A percentile compares a stretch with the other conserved stretches of the same genome.
Evolutionary conservation across 2,888 invertebrate genomes (phyloP).

Genomic region (Ormyrus pomaceus): DNA sequence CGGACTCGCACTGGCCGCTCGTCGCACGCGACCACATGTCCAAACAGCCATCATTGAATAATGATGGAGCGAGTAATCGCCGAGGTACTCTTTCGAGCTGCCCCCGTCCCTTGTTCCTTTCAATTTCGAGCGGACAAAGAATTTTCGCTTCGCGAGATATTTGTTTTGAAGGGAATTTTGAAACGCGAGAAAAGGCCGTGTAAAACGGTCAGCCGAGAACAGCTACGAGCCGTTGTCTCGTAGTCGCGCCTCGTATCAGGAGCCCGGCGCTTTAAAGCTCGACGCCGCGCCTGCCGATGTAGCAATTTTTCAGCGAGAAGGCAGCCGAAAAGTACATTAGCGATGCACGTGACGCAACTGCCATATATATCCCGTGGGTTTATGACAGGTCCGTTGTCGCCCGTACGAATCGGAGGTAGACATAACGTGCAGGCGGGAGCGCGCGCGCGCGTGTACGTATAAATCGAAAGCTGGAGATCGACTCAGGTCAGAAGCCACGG

Average conservation of each 20-base stretch:
- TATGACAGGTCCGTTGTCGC: slow-evolving; percentile 58
- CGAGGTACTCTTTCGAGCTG: not conserved
- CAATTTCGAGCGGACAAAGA: not conserved
- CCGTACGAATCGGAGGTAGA: not conserved
- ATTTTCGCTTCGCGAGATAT: not conserved
- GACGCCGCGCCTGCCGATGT: slow-evolving; percentile 8
- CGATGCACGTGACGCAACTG: slow-evolving; percentile 67
- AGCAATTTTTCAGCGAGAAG: slow-evolving; percentile 41
- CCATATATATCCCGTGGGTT: slow-evolving; percentile 50
- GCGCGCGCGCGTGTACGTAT: slow-evolving; percentile 29
- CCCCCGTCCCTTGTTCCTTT: not conserved
- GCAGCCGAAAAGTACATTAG: slow-evolving; percentile 63
- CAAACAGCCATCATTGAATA: slow-evolving; percentile 63
- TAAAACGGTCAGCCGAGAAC: slow-evolving; percentile 8
- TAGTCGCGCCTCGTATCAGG: not conserved
- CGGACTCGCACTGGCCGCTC: slow-evolving; percentile 60
- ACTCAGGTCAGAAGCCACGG: slow-evolving; percentile 62
- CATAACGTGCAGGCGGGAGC: too few relatives aligned
- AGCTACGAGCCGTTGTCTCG: not conserved
- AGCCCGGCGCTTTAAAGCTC: not conserved
- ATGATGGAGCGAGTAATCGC: slow-evolving; percentile 37
- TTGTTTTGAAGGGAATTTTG: not conserved
- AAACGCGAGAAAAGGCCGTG: not conserved
- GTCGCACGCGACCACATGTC: slow-evolving; percentile 69
- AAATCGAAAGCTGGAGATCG: slow-evolving; percentile 60